Conservation (phyloP, 1,140 invertebrate species). For the Idris sp. region DNA sequence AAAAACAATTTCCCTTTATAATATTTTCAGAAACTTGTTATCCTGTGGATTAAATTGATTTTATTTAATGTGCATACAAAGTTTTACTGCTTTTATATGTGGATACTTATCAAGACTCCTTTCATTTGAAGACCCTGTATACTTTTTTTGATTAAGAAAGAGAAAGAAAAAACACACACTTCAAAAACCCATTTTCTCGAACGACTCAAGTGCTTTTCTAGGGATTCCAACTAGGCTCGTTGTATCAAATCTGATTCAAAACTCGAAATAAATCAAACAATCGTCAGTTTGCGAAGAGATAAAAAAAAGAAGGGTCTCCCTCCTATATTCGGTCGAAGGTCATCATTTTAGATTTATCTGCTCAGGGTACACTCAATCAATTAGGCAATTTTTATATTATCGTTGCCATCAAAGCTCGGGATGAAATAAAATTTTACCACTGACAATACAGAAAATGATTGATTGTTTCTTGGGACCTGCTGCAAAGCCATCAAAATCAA, state of each 20-base stretch:
- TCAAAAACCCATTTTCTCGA: too few relatives aligned
- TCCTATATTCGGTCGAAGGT: too few relatives aligned
- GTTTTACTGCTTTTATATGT: constrained; percentile 22
- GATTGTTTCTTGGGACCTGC: constrained; percentile 4
- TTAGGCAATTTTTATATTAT: constrained; percentile 9
- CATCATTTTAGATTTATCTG: constrained; percentile 25
- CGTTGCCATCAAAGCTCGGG: constrained; percentile 14
- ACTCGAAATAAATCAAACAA: too few relatives aligned
- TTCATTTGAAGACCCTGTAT: constrained; percentile 7
- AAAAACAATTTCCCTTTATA: constrained; percentile 5
- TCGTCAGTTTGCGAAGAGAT: too few relatives aligned
- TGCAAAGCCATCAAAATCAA: constrained; percentile 28
- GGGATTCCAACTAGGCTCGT: too few relatives aligned
- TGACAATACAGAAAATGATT: constrained; percentile 22
- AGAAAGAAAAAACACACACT: too few relatives aligned
- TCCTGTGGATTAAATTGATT: constrained; percentile 14
- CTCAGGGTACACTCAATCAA: constrained; percentile 10
- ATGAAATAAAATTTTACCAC: constrained; percentile 13
- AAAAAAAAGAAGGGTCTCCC: too few relatives aligned
- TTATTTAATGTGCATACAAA: constrained; percentile 11
- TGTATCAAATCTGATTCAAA: too few relatives aligned
- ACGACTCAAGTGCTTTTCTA: constrained; percentile 13
- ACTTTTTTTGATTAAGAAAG: too few relatives aligned
- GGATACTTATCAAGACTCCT: constrained; percentile 5
- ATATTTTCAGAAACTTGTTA: constrained; percentile 16